Evolutionary conservation across 1,140 invertebrate genomes (phyloP).

Genomic region (Tetranychus urticae): DNA sequence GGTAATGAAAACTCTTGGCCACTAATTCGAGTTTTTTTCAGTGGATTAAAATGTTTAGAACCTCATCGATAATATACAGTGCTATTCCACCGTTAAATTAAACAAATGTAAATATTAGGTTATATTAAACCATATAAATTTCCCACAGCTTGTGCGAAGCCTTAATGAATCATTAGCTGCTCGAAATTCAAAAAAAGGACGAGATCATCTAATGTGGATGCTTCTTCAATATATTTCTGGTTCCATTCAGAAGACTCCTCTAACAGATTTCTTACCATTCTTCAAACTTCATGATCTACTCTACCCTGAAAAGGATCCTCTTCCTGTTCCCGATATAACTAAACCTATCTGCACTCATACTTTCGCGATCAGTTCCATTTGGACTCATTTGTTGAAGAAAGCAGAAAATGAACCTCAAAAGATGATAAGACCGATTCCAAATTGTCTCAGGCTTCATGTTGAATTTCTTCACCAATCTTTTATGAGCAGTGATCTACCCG

Average conservation of each 20-base stretch:
- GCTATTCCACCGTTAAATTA: neutral
- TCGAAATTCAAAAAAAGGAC: conserved; percentile 54
- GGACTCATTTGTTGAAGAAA: conserved; percentile 85
- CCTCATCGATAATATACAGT: neutral
- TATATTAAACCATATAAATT: conserved; percentile 73
- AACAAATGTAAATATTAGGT: conserved; percentile 19
- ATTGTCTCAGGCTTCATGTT: conserved; percentile 48
- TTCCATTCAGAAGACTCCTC: conserved; percentile 78
- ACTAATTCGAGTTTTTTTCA: too few species aligned
- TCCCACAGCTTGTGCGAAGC: conserved; percentile 67
- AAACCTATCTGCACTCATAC: conserved; percentile 60
- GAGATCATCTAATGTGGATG: conserved; percentile 92
- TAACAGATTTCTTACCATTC: conserved; percentile 61
- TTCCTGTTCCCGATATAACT: conserved; percentile 65
- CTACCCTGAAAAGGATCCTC: conserved; percentile 68
- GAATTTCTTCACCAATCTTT: conserved; percentile 38
- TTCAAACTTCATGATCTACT: conserved; percentile 71
- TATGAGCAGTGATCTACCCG: conserved; percentile 15
- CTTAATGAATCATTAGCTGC: conserved; percentile 52
- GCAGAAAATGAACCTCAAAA: conserved; percentile 50
- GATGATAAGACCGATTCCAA: conserved; percentile 50
- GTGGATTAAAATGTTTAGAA: too few species aligned
- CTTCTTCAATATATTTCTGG: conserved; percentile 89
- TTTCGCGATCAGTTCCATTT: conserved; percentile 81
- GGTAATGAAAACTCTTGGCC: too few species aligned